Percentiles rank a stretch among this genome's conserved stretches.
Evolutionary conservation across 2,888 invertebrate genomes (phyloP).

Genomic region (Vanessa cardui): DNA sequence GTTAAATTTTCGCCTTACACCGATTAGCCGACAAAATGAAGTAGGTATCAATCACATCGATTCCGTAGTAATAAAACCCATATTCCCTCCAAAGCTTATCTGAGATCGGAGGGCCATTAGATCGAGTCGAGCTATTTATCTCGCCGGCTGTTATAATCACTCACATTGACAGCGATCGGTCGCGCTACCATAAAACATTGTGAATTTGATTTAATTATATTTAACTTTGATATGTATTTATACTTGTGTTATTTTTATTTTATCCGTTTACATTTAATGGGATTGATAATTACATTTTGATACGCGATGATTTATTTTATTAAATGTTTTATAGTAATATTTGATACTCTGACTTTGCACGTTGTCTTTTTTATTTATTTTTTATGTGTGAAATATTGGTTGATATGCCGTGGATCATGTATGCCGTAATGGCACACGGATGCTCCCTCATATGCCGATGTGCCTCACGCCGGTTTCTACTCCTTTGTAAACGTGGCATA

Average conservation of each 20-base stretch:
- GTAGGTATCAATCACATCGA: conserved; percentile 15
- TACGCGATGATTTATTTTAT: conserved; percentile 3
- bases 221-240: conserved; percentile 17
- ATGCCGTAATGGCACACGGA: no score
- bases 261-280: not conserved
- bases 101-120: conserved; percentile 49
- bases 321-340: not conserved
- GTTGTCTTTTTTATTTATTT: no score
- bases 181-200: conserved; percentile 26
- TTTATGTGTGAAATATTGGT: no score
- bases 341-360: no score
- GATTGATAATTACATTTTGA: conserved; percentile 11
- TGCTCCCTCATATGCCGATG: no score
- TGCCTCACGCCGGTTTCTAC: no score
- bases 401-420: no score
- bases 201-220: conserved; percentile 38
- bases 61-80: conserved; percentile 29
- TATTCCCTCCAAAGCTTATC: conserved; percentile 43
- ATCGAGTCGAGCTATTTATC: conserved; percentile 47
- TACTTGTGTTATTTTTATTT: conserved; percentile 5
- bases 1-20: not conserved
- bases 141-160: conserved; percentile 46
- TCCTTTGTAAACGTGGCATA: no score
- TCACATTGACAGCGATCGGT: conserved; percentile 48
- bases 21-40: conserved; percentile 10